Evolutionary conservation across 2,888 invertebrate species (phyloP), one percentile per base, ranked within the genome.

Genomic region (Drosophila tanythrix): DNA sequence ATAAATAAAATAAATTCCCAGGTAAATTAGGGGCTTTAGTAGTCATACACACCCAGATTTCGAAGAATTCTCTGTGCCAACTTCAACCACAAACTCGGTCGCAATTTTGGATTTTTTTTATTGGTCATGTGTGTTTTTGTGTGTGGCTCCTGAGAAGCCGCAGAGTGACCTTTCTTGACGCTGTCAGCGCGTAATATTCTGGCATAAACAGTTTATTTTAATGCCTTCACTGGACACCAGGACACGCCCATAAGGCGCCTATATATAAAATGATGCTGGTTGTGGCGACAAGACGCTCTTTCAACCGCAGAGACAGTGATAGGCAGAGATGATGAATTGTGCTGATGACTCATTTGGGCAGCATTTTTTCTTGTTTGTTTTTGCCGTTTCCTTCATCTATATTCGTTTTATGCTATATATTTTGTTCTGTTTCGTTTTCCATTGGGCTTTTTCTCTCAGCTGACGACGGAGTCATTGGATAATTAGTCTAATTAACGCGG

Each of bases 261-360:
- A 79, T 76, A 74, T 73, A 88, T 88, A 84, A 80, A 78, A 29
- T 43, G 43, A 40, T 35, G 21, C 33, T 38, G 59, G 43, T 58
- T 50, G 57, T 50, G 40, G 52, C 13, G 61, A 61, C 59, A 70
- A 52, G 27, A 52, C 25, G 5, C 38, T 21, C 15, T 33, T 6
- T 62, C 40, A 50, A 25, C 53, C 52, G 36, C 58, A 68, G 48
- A 59, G 62, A 65, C 70, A 55, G 59, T 57, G 38, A 46, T 25
- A 15, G 25, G 15, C 63, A n/a, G 51, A 79, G 81, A 87, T 90
- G 87, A 89, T 89, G 83, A 90, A 91, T 89, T 88, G 81, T 68
- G 74, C 67, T 78, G 88, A 87, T 85, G 84, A 85, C 81, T 82
- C 90, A 72, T 81, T 74, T 71, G 89, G 90, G 90, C 80, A 88